Evolutionary conservation across 2,797 vertebrate species (phyloP).

Genomic region (Tarsius wallacei): DNA sequence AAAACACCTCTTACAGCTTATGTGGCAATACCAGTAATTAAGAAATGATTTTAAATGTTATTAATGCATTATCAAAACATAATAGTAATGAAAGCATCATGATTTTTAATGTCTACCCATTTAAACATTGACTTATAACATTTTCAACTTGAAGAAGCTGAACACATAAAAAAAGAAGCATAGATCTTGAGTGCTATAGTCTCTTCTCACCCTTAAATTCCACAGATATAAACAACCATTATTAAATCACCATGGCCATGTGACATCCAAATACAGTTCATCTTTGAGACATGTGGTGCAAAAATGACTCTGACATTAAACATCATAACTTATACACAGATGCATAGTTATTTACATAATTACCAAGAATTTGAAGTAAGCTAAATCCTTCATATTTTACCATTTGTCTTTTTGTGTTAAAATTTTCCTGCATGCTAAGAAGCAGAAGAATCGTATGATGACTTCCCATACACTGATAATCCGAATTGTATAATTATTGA

Average conservation of each 20-base stretch:
- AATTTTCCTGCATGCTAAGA: background rate
- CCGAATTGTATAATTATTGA: background rate
- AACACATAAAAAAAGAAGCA: background rate
- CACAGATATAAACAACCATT: background rate
- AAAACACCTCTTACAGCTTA: slow-evolving; percentile 37
- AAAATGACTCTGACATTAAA: slow-evolving; percentile 51
- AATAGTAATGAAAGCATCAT: slow-evolving; percentile 40
- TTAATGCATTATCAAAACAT: slow-evolving; percentile 22
- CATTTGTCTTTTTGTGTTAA: background rate
- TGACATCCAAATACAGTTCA: background rate
- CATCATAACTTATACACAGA: background rate
- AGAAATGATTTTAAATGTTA: slow-evolving; percentile 38
- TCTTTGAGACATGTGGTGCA: background rate
- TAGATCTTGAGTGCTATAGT: background rate
- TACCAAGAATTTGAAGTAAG: background rate
- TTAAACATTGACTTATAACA: background rate
- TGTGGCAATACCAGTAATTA: slow-evolving; percentile 23
- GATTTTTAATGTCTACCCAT: background rate
- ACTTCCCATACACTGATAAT: background rate
- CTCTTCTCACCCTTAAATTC: background rate
- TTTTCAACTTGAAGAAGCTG: background rate
- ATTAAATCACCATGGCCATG: background rate
- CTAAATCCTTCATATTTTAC: background rate
- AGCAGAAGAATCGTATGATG: background rate
- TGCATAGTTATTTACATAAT: background rate